A percentile compares a stretch with the other conserved stretches of the same genome.
phyloP scores from a whole-genome alignment of 2,797 vertebrate species.

The Acridotheres tristis region DNA sequence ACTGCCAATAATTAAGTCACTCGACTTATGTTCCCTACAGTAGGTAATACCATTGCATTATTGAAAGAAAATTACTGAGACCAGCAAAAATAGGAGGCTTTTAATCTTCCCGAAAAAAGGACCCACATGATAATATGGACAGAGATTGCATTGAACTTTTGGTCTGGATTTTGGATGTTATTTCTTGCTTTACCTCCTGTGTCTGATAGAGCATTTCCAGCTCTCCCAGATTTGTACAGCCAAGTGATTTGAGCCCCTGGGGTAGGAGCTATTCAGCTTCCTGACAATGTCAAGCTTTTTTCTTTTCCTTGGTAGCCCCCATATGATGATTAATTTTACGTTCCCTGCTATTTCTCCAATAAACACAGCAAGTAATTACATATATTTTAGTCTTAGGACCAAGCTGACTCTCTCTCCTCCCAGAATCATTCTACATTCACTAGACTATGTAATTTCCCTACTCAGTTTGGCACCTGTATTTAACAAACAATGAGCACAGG shows the following conservation, averaged over 20 bases:
- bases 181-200: neutral
- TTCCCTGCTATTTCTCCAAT: neutral
- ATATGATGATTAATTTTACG: neutral
- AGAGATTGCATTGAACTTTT: neutral
- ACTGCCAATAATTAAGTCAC: conserved; percentile 4
- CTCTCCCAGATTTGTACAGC: neutral
- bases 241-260: neutral
- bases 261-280: neutral
- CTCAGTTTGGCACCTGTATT: neutral
- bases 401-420: neutral
- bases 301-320: neutral
- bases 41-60: neutral
- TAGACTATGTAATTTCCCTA: neutral
- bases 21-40: neutral
- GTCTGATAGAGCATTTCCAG: neutral
- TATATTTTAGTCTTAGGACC: neutral
- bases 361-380: neutral
- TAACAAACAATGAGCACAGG: neutral
- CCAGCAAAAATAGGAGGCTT: neutral
- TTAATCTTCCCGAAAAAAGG: neutral
- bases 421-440: neutral
- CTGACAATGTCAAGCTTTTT: neutral
- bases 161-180: neutral
- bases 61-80: neutral
- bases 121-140: neutral